phyloP scores from a whole-genome alignment of 1,140 invertebrate genomes.

The Drosophila micromelanica region DNA sequence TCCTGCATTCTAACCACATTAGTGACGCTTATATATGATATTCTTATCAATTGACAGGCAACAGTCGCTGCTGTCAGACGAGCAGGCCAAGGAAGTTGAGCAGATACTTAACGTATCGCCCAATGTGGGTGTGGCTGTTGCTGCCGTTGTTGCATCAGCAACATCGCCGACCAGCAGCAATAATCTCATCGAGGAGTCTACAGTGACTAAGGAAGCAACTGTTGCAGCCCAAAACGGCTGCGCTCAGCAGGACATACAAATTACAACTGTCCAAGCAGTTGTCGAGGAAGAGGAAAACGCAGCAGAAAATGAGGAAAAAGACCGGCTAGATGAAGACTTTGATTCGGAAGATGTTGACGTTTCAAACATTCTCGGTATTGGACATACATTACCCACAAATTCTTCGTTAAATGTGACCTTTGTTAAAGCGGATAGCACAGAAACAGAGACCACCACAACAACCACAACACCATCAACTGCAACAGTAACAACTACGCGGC shows the following conservation, averaged over 20 bases:
- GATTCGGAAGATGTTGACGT: slow-evolving; percentile 76
- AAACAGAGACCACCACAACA: slow-evolving; percentile 67
- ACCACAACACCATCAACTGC: slow-evolving; percentile 65
- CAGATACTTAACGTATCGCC: slow-evolving; percentile 88
- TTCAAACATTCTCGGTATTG: slow-evolving; percentile 74
- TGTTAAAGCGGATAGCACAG: slow-evolving; percentile 65
- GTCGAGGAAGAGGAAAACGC: slow-evolving; percentile 22
- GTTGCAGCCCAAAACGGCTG: slow-evolving; percentile 33
- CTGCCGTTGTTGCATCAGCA: slow-evolving; percentile 79
- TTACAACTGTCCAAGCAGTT: slow-evolving; percentile 51
- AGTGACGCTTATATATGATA: slow-evolving; percentile 8
- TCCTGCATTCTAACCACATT: neutral
- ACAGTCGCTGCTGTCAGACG: slow-evolving; percentile 91
- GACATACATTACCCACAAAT: slow-evolving; percentile 52
- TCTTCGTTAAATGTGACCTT: slow-evolving; percentile 62
- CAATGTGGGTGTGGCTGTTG: slow-evolving; percentile 71
- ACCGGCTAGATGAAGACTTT: slow-evolving; percentile 54
- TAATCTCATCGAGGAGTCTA: slow-evolving; percentile 73
- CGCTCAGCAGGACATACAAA: slow-evolving; percentile 57
- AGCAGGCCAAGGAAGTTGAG: slow-evolving; percentile 93
- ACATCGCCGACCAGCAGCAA: slow-evolving; percentile 80
- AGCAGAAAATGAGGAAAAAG: slow-evolving; percentile 36
- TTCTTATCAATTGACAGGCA: slow-evolving; percentile 85
- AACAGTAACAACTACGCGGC: slow-evolving; percentile 76
- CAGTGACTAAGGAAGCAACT: neutral